Conservation (phyloP, 2,888 invertebrate genomes). For the Coelinius sp. region DNA sequence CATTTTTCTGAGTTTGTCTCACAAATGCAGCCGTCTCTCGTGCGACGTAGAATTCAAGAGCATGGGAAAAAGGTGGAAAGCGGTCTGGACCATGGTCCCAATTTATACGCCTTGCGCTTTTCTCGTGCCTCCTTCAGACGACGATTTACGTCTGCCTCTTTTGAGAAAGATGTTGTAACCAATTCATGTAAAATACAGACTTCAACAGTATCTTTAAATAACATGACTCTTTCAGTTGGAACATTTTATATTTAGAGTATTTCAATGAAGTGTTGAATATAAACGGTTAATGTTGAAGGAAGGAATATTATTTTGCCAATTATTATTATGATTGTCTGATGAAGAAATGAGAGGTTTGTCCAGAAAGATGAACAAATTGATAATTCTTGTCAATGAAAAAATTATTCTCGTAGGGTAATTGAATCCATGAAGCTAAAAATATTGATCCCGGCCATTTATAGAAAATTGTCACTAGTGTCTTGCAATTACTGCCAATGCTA, state of each 20-base stretch:
- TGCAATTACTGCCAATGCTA: background rate
- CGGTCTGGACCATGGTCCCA: slow-evolving; percentile 1
- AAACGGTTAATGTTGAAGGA: background rate
- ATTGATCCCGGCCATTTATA: background rate
- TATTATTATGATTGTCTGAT: no score
- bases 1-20: background rate
- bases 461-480: background rate
- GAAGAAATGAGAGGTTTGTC: no score
- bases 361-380: no score
- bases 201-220: background rate
- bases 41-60: background rate
- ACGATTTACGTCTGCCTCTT: background rate
- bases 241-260: background rate
- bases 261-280: background rate
- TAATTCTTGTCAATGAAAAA: no score
- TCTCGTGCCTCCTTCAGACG: background rate
- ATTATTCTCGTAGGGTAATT: background rate
- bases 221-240: slow-evolving; percentile 2
- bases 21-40: background rate
- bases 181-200: slow-evolving; percentile 2
- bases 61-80: slow-evolving; percentile 7
- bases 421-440: background rate
- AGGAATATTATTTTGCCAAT: no score
- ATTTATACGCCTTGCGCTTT: slow-evolving; percentile 12
- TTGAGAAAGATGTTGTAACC: slow-evolving; percentile 9